Evolutionary conservation across 2,113 vertebrate species (phyloP).

Genomic region (Suncus etruscus): DNA sequence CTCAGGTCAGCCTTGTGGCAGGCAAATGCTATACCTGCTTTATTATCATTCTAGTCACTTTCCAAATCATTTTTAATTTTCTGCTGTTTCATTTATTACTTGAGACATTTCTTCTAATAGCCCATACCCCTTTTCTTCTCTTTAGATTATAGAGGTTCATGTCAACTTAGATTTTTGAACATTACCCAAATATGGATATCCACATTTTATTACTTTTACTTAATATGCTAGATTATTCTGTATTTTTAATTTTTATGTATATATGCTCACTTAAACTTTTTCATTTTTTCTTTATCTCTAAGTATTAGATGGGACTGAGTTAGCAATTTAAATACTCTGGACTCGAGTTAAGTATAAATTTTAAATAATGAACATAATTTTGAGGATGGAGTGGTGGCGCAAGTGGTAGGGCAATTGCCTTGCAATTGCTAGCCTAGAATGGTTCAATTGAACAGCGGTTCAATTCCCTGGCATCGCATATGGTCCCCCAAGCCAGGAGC

Average conservation of each 20-base stretch:
- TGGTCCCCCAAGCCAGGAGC: too few relatives aligned
- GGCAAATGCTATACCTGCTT: too few relatives aligned
- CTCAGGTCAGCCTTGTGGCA: too few relatives aligned
- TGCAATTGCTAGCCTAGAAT: too few relatives aligned
- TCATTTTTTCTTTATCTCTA: constrained; percentile 33
- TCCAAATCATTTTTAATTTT: constrained; percentile 39
- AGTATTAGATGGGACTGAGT: not conserved
- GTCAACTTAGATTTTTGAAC: not conserved
- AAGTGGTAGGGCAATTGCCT: too few relatives aligned
- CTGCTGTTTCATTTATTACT: constrained; percentile 6
- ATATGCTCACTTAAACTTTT: not conserved
- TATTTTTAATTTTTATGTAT: not conserved
- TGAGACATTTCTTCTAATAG: constrained; percentile 25
- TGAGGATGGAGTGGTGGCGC: not conserved
- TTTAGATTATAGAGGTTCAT: constrained; percentile 36
- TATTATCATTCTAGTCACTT: too few relatives aligned
- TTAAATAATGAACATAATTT: constrained; percentile 49
- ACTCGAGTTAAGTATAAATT: constrained; percentile 15
- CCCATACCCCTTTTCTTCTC: constrained; percentile 43
- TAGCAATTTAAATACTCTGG: constrained; percentile 8
- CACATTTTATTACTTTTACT: constrained; percentile 41
- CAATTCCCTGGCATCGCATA: too few relatives aligned
- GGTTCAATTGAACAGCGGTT: too few relatives aligned
- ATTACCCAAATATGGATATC: not conserved
- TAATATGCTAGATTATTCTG: not conserved